Base-by-base conservation (phyloP, 2,888 invertebrate genomes). In the Epirrita christyi region DNA sequence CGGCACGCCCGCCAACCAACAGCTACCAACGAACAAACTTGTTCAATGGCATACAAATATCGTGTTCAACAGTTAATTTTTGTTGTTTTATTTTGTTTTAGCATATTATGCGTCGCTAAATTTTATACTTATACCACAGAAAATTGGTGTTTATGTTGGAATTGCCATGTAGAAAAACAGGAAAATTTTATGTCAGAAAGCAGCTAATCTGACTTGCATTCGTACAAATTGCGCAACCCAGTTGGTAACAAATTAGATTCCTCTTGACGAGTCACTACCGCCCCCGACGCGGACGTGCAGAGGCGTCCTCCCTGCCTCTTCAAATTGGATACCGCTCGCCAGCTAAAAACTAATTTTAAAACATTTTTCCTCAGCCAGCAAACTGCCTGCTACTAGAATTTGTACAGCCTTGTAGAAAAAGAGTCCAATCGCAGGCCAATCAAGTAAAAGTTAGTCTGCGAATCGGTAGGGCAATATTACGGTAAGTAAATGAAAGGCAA, bases 221-320 rank as follows among this genome's bases (percentile, higher is more conserved):
- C 69, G 71, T 66, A 73, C 69, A 78, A 80, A 80, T 77, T 80
- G 73, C 68, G 61, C 64, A 65, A 66, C 71, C 72, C 67, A 68
- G 71, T 63, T 71, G 63, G 60, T 59, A 70, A 68, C 71, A 80
- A 82, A 82, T 81, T 80, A 70, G 70, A 80, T 83, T 79, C 64
- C 68, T 68, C 53, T 59, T 67, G 73, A 66, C 66, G 68, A 67
- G 68, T 58, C 63, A 59, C 54, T 50, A 52, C 51, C 45, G 52
- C 63, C 63, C 57, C 47, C 46, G 21, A 21, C 2, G 59, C 56
- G 55, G 43, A 41, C 54, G 36, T 37, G 48, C 43, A 45, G 29
- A 45, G 34, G 21, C 29, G 21, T 29, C 37, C 38, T 36, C 37
- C 42, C 51, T 36, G 42, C 49, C 47, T 51, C 51, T 57, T 36